Conservation (phyloP, 2,888 invertebrate genomes). For the Hydraecia micacea region DNA sequence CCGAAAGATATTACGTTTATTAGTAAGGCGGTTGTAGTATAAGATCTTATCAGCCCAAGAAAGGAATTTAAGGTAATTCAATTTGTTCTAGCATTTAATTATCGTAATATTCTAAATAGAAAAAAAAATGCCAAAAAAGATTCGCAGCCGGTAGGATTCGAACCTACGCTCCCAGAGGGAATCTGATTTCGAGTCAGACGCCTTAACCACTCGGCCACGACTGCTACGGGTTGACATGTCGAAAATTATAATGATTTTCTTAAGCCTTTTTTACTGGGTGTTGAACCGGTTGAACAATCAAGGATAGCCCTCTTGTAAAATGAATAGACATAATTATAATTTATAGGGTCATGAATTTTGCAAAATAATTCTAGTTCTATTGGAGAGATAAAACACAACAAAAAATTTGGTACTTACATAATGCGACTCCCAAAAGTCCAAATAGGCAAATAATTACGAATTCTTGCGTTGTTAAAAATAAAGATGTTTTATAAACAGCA, state of each 20-base stretch:
- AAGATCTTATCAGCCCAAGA: background rate
- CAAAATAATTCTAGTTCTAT: background rate
- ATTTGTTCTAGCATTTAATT: too few species aligned
- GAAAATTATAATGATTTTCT: constrained; percentile 57
- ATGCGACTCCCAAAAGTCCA: too few species aligned
- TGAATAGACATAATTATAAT: accelerated
- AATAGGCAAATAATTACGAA: background rate
- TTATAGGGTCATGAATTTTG: background rate
- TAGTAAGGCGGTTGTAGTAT: too few species aligned
- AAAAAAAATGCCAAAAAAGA: constrained; percentile 64
- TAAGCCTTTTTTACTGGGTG: background rate
- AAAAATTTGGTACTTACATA: too few species aligned
- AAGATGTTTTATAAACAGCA: background rate
- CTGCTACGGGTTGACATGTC: constrained; percentile 76
- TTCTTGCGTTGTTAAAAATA: background rate
- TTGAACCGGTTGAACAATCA: background rate
- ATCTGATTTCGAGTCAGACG: constrained; percentile 95
- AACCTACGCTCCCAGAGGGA: constrained; percentile 97
- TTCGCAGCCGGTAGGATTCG: constrained; percentile 95
- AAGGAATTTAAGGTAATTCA: background rate
- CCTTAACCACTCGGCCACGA: constrained; percentile 93
- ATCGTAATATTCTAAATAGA: background rate
- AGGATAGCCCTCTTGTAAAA: background rate
- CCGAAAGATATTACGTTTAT: background rate
- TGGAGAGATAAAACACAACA: background rate